phyloP scores from a whole-genome alignment of 2,113 vertebrate genomes.

The Alectura lathami region DNA sequence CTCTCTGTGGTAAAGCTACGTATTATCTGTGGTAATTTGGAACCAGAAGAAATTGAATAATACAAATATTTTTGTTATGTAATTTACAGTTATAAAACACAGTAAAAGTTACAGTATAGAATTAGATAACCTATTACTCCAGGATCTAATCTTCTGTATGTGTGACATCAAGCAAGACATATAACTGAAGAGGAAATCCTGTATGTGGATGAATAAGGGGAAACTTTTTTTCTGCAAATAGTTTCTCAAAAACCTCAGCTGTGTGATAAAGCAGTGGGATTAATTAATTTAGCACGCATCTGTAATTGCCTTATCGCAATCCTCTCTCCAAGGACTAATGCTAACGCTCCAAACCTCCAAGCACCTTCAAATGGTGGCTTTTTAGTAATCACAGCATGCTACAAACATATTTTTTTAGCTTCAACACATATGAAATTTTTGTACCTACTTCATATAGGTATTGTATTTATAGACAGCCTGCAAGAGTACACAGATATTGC shows the following conservation, averaged over 20 bases:
- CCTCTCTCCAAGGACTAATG: constrained; percentile 11
- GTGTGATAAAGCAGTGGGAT: constrained; percentile 47
- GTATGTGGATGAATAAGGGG: neutral
- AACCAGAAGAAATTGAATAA: neutral
- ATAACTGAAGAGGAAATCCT: neutral
- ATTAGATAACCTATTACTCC: neutral
- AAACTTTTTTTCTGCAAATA: neutral
- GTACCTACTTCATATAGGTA: neutral
- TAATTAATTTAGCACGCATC: constrained; percentile 45
- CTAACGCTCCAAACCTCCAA: neutral
- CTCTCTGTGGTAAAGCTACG: too few relatives aligned
- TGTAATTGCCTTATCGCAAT: constrained; percentile 24
- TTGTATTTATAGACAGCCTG: neutral
- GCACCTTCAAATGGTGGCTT: neutral
- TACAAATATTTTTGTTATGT: neutral
- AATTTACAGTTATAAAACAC: neutral
- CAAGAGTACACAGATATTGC: neutral
- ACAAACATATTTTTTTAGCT: neutral
- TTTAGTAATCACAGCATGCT: neutral
- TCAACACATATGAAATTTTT: neutral
- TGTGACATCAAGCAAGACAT: neutral
- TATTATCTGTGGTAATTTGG: neutral
- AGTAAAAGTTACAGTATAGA: neutral
- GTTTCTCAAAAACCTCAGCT: neutral
- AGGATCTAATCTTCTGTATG: neutral